A percentile compares a stretch with the other conserved stretches of the same genome.
phyloP scores from a whole-genome alignment of 2,888 invertebrate species.

The Auanema sp. region DNA sequence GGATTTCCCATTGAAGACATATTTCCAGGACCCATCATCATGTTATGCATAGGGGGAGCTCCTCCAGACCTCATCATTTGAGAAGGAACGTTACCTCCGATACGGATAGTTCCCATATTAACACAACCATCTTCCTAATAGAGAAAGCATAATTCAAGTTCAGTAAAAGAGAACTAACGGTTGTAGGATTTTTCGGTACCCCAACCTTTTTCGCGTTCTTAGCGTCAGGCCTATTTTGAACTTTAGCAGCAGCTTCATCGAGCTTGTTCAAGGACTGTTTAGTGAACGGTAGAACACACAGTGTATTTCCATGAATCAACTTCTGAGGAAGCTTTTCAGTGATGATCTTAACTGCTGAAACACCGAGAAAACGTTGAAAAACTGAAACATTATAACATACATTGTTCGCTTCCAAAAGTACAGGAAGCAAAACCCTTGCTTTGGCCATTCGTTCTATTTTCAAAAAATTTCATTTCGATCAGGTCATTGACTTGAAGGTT shows the following conservation, averaged over 20 bases:
- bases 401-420: slow-evolving; percentile 70
- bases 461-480: slow-evolving; percentile 97
- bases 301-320: slow-evolving; percentile 90
- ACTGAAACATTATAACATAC: slow-evolving; percentile 8
- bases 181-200: no score
- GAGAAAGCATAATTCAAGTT: background rate
- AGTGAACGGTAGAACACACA: slow-evolving; percentile 90
- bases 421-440: slow-evolving; percentile 81
- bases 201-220: slow-evolving; percentile 34
- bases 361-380: background rate
- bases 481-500: slow-evolving; percentile 92
- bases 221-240: slow-evolving; percentile 30
- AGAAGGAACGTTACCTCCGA: slow-evolving; percentile 25
- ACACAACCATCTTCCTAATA: slow-evolving; percentile 33
- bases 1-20: background rate
- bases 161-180: no score
- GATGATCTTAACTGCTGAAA: slow-evolving; percentile 67
- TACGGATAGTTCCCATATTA: slow-evolving; percentile 58
- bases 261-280: slow-evolving; percentile 76
- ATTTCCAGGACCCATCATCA: no score
- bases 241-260: slow-evolving; percentile 52
- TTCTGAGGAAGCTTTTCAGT: slow-evolving; percentile 88
- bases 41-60: background rate
- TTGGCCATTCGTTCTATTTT: slow-evolving; percentile 83
- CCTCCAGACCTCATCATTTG: background rate